Percentiles rank a stretch among this genome's conserved stretches.
Conservation (phyloP, 1,140 invertebrate species). For the Prorops nasuta region DNA sequence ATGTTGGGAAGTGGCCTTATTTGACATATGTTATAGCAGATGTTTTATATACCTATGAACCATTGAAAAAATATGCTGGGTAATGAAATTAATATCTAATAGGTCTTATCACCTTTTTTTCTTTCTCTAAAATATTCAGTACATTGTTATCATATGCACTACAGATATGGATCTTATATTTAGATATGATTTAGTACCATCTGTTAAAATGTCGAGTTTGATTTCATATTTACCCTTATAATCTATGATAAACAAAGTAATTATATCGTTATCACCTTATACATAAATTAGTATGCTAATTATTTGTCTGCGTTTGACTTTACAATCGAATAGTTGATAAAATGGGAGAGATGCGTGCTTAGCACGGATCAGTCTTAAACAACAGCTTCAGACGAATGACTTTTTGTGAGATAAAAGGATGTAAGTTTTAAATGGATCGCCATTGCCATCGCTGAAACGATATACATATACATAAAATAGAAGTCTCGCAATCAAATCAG, state of each 20-base stretch:
- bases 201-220: slow-evolving; percentile 17
- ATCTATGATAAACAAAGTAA: slow-evolving; percentile 30
- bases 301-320: slow-evolving; percentile 49
- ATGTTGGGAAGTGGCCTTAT: too few relatives aligned
- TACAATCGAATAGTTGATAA: slow-evolving; percentile 31
- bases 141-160: slow-evolving; percentile 23
- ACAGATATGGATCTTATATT: slow-evolving; percentile 44
- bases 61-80: slow-evolving; percentile 33
- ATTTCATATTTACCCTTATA: slow-evolving; percentile 17
- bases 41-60: too few relatives aligned
- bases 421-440: slow-evolving; percentile 22
- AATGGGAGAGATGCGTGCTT: background rate
- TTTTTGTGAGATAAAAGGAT: too few relatives aligned
- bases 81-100: slow-evolving; percentile 24
- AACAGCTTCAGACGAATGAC: too few relatives aligned
- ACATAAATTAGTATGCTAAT: slow-evolving; percentile 48
- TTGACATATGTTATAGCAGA: too few relatives aligned
- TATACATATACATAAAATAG: too few relatives aligned
- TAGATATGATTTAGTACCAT: slow-evolving; percentile 36
- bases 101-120: slow-evolving; percentile 12
- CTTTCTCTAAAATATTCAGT: slow-evolving; percentile 22
- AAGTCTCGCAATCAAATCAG: too few relatives aligned
- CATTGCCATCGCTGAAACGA: slow-evolving; percentile 16
- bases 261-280: slow-evolving; percentile 33
- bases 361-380: background rate